Percentiles rank a stretch among this genome's conserved stretches.
These are phyloP conservation scores for Conops quadrifasciatus DNA, from an alignment of 2,888 invertebrate genomes.

Conservation along the genomic window DNA sequence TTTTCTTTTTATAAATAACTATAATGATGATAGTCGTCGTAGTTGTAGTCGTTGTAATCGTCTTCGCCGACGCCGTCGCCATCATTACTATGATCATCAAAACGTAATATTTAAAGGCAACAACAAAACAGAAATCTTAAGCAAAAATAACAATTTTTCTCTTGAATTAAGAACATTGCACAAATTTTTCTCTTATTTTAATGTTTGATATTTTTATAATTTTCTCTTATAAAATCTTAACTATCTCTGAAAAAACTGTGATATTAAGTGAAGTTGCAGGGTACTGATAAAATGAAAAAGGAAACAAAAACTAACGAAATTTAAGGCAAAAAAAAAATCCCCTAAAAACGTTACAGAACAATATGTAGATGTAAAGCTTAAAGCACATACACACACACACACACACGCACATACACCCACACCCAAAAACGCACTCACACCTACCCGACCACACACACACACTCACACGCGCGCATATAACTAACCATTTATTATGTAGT, in stretches of 20 bases:
- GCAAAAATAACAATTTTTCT: not conserved
- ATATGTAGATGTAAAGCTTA: slow-evolving; percentile 17
- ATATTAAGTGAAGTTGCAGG: slow-evolving; percentile 64
- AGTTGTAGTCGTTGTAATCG: too few species aligned
- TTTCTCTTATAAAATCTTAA: slow-evolving; percentile 48
- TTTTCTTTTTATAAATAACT: too few species aligned
- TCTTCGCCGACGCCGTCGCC: too few species aligned
- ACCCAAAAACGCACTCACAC: too few species aligned
- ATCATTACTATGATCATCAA: too few species aligned
- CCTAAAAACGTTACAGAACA: slow-evolving; percentile 3
- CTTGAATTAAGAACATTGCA: slow-evolving; percentile 46
- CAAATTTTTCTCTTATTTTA: slow-evolving; percentile 56
- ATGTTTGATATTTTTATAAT: slow-evolving; percentile 44
- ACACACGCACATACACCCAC: not conserved
- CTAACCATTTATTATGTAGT: too few species aligned
- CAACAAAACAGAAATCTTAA: not conserved
- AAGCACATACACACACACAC: slow-evolving; percentile 16
- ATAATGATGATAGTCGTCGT: too few species aligned
- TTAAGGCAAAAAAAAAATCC: slow-evolving; percentile 24
- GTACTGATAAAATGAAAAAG: slow-evolving; percentile 54
- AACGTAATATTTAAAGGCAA: too few species aligned
- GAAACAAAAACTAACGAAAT: slow-evolving; percentile 43
- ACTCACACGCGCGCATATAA: not conserved
- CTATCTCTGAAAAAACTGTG: slow-evolving; percentile 64
- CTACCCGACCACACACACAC: too few species aligned